Evolutionary conservation across 2,888 invertebrate species (phyloP).

Genomic region (Orthosia incerta): DNA sequence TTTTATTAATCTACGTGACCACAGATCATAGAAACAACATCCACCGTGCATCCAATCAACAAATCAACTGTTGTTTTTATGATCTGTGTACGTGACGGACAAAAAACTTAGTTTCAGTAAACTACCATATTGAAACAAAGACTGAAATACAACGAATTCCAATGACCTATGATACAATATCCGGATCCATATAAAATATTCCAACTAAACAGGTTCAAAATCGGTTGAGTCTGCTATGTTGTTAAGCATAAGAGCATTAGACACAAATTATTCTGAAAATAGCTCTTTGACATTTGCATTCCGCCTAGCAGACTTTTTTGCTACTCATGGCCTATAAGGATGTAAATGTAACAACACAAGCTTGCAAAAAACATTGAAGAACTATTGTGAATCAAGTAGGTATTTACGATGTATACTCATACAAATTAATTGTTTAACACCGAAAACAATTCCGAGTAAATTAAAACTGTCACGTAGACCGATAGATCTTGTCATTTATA

Average conservation of each 20-base stretch:
- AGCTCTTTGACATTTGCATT: conserved; percentile 51
- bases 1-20: too few relatives aligned
- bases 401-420: too few relatives aligned
- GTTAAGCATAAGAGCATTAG: conserved; percentile 22
- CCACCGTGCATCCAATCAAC: too few relatives aligned
- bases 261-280: conserved; percentile 32
- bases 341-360: conserved; percentile 11
- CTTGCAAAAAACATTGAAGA: not conserved
- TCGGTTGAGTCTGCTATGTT: conserved; percentile 6
- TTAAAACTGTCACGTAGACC: too few relatives aligned
- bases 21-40: too few relatives aligned
- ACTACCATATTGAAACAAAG: too few relatives aligned
- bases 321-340: conserved; percentile 18
- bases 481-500: too few relatives aligned
- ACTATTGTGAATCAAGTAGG: not conserved
- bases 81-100: too few relatives aligned
- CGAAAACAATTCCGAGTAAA: too few relatives aligned
- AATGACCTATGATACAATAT: conserved; percentile 9
- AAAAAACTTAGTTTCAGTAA: too few relatives aligned
- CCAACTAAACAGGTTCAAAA: conserved; percentile 29
- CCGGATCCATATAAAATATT: conserved; percentile 22
- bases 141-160: not conserved
- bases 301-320: conserved; percentile 25
- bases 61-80: too few relatives aligned
- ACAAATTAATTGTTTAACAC: too few relatives aligned